Evolutionary conservation across 2,113 vertebrate species (phyloP).

Genomic region (Lutjanus erythropterus): DNA sequence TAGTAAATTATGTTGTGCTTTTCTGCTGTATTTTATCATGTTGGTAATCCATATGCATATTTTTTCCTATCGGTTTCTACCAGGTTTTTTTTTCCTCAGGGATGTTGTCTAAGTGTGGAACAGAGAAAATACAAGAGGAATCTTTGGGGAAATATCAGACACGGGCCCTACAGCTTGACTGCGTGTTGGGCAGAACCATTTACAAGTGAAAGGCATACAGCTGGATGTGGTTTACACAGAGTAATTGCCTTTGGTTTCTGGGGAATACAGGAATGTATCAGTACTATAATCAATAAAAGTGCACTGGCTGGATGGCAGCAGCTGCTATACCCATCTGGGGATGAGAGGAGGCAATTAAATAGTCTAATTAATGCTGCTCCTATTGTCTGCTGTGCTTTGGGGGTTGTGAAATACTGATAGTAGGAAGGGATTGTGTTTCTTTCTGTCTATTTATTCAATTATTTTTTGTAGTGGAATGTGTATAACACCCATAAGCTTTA

Average conservation of each 20-base stretch:
- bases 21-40: conserved; percentile 55
- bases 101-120: conserved; percentile 61
- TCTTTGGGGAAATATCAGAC: conserved; percentile 73
- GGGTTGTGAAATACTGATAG: conserved; percentile 56
- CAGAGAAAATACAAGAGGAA: conserved; percentile 45
- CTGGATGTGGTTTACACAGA: conserved; percentile 76
- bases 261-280: conserved; percentile 78
- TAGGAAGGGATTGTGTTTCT: conserved; percentile 29
- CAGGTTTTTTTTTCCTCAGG: conserved; percentile 59
- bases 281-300: conserved; percentile 81
- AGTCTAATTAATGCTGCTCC: conserved; percentile 74
- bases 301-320: conserved; percentile 68
- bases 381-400: conserved; percentile 68
- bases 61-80: conserved; percentile 51
- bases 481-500: conserved; percentile 29
- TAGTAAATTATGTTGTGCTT: conserved; percentile 41
- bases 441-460: conserved; percentile 44
- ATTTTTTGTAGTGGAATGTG: conserved; percentile 15
- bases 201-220: conserved; percentile 76
- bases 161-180: conserved; percentile 64
- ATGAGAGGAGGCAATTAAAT: conserved; percentile 76
- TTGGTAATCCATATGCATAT: conserved; percentile 72
- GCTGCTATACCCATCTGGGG: conserved; percentile 75
- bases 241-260: conserved; percentile 79
- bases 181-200: conserved; percentile 68